Base-by-base conservation (phyloP, 1,140 invertebrate genomes). In the Trissolcus basalis region DNA sequence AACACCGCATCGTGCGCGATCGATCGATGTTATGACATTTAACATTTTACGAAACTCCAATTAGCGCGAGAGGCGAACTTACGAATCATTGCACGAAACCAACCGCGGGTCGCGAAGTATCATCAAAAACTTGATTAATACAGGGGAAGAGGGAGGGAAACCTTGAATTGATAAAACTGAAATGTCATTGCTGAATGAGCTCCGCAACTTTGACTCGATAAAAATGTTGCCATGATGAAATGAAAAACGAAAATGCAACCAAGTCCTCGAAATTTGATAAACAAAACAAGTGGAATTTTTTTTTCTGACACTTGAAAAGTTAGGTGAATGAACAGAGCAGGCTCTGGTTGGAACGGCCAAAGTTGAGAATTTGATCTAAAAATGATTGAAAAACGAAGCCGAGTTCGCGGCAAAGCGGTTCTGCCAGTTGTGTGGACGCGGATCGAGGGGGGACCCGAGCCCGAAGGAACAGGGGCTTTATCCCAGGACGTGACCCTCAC, bases 401-500 rank as follows among this genome's bases (percentile, higher is more conserved):
- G 69, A 65, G 41, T 27, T 70, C 56, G 39, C 41, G 39, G 33
- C 19, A 19, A 76, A 79, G 73, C 48, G 44, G 78, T 79, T 77
- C 36, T 63, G 73, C 65, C 39, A 49, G 78, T 80, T 76, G n/a
- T 16, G 35, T 14, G 35, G n/a, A n/a, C n/a, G n/a, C n/a, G 56
- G 45, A 58, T 49, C 14, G 41, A 35, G 58, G 63, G 67, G 44
- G 11, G 36, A 13, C 55, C n/a, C 39, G 33, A 64, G 54, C 43
- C 60, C 65, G 45, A 61, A 75, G 67, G 71, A 63, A 68, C 61
- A 65, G 72, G 74, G 65, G 77, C 70, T 82, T 85, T 75, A 78
- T 72, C 50, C 63, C 58, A 35, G 80, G 80, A 83, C 76, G 85
- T 81, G 85, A 88, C 84, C 86, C 86, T 88, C 84, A 83, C 84